phyloP scores from a whole-genome alignment of 2,113 vertebrate genomes.

The Hyaena hyaena region DNA sequence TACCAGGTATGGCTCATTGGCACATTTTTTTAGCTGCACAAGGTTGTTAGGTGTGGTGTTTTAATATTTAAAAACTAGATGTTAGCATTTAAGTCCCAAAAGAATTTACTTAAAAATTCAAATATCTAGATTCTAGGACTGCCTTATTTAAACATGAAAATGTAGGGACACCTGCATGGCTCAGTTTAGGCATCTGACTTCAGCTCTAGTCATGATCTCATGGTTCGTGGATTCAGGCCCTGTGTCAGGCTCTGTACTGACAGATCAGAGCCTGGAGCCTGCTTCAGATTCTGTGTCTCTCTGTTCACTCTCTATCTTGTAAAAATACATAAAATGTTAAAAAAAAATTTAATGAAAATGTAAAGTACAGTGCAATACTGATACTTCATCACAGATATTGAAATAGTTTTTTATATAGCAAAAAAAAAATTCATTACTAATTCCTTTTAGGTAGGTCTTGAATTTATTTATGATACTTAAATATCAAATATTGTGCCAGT shows the following conservation, averaged over 20 bases:
- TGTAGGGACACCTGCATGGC: neutral
- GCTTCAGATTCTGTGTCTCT: too few species aligned
- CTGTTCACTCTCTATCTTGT: too few species aligned
- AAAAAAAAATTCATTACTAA: neutral
- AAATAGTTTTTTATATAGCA: neutral
- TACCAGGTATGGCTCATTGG: neutral
- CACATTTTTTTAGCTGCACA: neutral
- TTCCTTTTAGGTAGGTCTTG: neutral
- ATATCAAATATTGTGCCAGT: neutral
- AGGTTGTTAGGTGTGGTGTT: neutral
- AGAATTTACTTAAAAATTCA: neutral
- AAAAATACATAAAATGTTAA: too few species aligned
- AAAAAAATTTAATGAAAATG: neutral
- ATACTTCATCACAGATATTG: neutral
- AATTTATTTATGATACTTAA: neutral
- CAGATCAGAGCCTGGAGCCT: too few species aligned
- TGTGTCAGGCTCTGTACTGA: too few species aligned
- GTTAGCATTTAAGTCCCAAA: neutral
- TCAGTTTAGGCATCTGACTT: too few species aligned
- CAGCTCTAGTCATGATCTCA: too few species aligned
- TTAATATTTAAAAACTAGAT: neutral
- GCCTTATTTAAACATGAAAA: neutral
- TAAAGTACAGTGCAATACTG: neutral
- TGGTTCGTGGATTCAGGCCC: too few species aligned
- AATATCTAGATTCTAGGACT: neutral